Conservation (phyloP, 2,888 invertebrate genomes). For the Idaea dimidiata region DNA sequence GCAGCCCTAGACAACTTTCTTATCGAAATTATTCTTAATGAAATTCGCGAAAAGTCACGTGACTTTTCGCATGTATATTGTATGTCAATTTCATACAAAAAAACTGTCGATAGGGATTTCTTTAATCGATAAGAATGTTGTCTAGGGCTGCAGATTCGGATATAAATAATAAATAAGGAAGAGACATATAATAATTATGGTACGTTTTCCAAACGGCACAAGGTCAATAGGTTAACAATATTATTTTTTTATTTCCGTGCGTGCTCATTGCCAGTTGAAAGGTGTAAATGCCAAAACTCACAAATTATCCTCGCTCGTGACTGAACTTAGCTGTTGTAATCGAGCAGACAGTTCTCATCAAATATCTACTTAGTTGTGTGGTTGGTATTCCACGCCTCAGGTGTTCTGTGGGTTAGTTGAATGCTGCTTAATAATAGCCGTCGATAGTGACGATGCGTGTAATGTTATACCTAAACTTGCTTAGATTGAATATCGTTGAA, state of each 20-base stretch:
- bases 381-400: conserved; percentile 37
- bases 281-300: conserved; percentile 69
- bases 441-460: background rate
- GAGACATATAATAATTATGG: background rate
- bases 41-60: too few species aligned
- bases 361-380: conserved; percentile 32
- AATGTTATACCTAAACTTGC: background rate
- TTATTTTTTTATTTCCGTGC: conserved; percentile 31
- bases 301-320: conserved; percentile 72
- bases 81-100: too few species aligned
- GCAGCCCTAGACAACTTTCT: too few species aligned
- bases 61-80: too few species aligned
- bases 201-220: background rate
- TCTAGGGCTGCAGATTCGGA: too few species aligned
- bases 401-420: conserved; percentile 26
- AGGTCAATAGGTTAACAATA: conserved; percentile 1
- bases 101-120: too few species aligned
- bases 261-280: conserved; percentile 31
- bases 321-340: conserved; percentile 66
- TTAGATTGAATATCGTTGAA: background rate
- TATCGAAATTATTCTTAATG: too few species aligned
- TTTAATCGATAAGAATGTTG: too few species aligned
- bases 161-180: background rate
- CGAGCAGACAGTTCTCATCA: conserved; percentile 57
- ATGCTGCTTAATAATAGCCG: conserved; percentile 5